Evolutionary conservation across 2,888 invertebrate genomes (phyloP).

Genomic region (Callimorpha dominula): DNA sequence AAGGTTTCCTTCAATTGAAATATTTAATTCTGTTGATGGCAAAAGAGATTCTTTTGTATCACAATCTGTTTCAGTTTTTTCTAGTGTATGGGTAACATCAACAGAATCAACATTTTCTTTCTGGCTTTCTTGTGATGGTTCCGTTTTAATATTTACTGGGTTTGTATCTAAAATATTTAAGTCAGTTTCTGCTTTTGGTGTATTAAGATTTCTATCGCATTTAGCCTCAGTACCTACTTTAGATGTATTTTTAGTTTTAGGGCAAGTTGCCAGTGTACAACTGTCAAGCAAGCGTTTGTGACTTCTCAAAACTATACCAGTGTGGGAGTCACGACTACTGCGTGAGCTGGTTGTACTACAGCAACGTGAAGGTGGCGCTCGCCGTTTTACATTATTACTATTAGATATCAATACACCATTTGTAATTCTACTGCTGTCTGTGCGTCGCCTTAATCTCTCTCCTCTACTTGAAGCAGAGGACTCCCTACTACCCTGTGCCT

Average conservation of each 20-base stretch:
- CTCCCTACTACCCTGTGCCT: slow-evolving; percentile 77
- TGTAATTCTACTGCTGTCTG: slow-evolving; percentile 68
- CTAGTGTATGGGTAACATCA: slow-evolving; percentile 59
- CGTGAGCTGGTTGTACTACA: slow-evolving; percentile 83
- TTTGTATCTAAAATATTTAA: slow-evolving; percentile 63
- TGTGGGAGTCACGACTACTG: slow-evolving; percentile 79
- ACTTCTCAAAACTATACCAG: slow-evolving; percentile 88
- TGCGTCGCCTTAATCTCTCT: slow-evolving; percentile 71
- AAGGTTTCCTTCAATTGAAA: slow-evolving; percentile 54
- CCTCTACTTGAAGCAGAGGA: slow-evolving; percentile 79
- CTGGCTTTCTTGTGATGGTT: slow-evolving; percentile 58
- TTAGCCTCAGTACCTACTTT: slow-evolving; percentile 69
- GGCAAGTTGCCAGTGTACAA: slow-evolving; percentile 64
- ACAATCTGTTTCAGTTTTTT: slow-evolving; percentile 63
- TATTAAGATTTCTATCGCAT: slow-evolving; percentile 65
- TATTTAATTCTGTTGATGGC: slow-evolving; percentile 59
- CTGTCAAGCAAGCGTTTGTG: slow-evolving; percentile 86
- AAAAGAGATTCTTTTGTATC: slow-evolving; percentile 79
- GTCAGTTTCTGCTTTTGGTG: slow-evolving; percentile 71
- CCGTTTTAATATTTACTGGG: slow-evolving; percentile 62
- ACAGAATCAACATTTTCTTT: slow-evolving; percentile 59
- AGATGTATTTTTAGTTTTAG: slow-evolving; percentile 66
- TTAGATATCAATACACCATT: slow-evolving; percentile 69
- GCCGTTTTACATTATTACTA: slow-evolving; percentile 52
- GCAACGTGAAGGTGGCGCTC: slow-evolving; percentile 75